Evolutionary conservation across 2,797 vertebrate genomes (phyloP).

Genomic region (Tragopan temminckii): DNA sequence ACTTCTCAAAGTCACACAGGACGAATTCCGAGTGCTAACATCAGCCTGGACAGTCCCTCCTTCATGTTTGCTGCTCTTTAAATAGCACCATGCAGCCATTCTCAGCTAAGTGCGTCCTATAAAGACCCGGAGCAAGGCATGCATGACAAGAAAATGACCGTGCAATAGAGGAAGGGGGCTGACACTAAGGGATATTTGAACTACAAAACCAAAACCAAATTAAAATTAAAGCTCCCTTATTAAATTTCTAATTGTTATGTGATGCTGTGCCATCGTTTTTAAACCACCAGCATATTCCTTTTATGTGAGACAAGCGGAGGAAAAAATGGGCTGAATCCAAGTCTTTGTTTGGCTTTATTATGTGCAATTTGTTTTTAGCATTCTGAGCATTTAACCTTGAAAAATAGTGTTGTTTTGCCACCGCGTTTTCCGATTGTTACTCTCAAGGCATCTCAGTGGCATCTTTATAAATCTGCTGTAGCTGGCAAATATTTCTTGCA

Average conservation of each 20-base stretch:
- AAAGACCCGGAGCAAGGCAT: background rate
- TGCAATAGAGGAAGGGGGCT: background rate
- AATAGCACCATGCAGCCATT: background rate
- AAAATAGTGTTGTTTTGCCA: slow-evolving; percentile 80
- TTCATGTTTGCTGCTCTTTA: background rate
- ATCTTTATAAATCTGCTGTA: slow-evolving; percentile 83
- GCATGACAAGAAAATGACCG: slow-evolving; percentile 11
- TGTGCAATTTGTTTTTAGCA: slow-evolving; percentile 79
- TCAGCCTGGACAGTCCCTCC: background rate
- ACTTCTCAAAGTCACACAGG: background rate
- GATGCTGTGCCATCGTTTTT: slow-evolving; percentile 57
- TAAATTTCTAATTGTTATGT: slow-evolving; percentile 69
- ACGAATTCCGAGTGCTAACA: background rate
- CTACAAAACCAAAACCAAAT: slow-evolving; percentile 62
- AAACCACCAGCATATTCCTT: slow-evolving; percentile 48
- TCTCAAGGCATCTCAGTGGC: slow-evolving; percentile 81
- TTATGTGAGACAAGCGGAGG: slow-evolving; percentile 33
- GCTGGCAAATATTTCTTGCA: slow-evolving; percentile 80
- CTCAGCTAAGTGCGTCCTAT: background rate
- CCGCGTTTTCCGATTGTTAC: slow-evolving; percentile 81
- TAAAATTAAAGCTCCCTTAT: slow-evolving; percentile 76
- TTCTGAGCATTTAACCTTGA: slow-evolving; percentile 84
- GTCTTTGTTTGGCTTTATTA: slow-evolving; percentile 72
- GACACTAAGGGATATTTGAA: background rate
- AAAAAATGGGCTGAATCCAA: slow-evolving; percentile 44